Conservation (phyloP, 2,888 invertebrate species). For the Pogonocherus hispidulus region DNA sequence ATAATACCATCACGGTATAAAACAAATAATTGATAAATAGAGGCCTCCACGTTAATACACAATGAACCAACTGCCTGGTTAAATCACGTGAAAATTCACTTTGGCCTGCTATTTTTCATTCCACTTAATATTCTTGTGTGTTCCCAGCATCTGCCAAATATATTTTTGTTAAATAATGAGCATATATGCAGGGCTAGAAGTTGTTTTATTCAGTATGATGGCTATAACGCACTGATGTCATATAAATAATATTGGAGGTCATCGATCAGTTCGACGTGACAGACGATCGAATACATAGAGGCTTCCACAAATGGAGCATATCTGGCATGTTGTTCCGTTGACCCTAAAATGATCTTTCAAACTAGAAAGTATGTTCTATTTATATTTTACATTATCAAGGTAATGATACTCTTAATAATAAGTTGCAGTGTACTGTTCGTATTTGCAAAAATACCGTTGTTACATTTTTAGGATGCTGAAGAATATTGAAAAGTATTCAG, state of each 20-base stretch:
- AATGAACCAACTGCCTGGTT: not conserved
- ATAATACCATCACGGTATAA: not conserved
- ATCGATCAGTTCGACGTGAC: constrained; percentile 8
- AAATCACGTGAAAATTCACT: constrained; percentile 1
- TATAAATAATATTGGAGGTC: constrained; percentile 7
- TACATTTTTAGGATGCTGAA: too few relatives aligned
- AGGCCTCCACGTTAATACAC: not conserved
- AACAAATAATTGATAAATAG: not conserved
- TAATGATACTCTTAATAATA: too few relatives aligned
- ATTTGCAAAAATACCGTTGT: too few relatives aligned
- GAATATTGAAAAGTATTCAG: too few relatives aligned
- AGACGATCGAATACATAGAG: not conserved
- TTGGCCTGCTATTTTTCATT: not conserved
- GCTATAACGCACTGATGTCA: not conserved
- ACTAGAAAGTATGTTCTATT: too few relatives aligned
- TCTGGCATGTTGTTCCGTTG: not conserved
- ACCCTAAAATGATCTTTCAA: too few relatives aligned
- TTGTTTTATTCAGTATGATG: constrained; percentile 1
- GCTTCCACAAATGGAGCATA: not conserved
- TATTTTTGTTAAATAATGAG: not conserved
- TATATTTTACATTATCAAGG: too few relatives aligned
- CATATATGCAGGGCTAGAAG: not conserved
- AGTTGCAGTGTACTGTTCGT: too few relatives aligned
- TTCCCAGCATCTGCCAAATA: not conserved
- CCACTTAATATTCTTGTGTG: constrained; percentile 4